Conservation (phyloP, 2,113 vertebrate genomes). For the Toxotes chatareus region DNA sequence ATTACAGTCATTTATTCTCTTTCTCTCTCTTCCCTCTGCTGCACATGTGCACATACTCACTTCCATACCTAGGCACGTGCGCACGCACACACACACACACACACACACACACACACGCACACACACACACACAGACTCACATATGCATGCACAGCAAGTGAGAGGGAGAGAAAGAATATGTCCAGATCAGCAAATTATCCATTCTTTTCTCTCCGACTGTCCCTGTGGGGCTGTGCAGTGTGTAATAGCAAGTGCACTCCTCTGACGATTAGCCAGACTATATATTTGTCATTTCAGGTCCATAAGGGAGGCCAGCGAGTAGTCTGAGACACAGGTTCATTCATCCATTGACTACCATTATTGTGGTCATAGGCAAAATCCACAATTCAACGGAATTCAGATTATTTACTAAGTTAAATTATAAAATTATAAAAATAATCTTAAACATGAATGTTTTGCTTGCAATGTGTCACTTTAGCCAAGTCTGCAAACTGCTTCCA, state of each 20-base stretch:
- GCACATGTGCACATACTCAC: conserved; percentile 35
- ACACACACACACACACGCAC: conserved; percentile 6
- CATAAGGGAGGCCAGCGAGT: conserved; percentile 47
- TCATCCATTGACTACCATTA: conserved; percentile 56
- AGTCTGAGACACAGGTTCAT: conserved; percentile 40
- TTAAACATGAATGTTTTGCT: neutral
- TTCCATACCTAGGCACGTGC: neutral
- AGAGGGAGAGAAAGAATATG: conserved; percentile 64
- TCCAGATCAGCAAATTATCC: conserved; percentile 79
- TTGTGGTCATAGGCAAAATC: conserved; percentile 13
- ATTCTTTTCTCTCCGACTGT: conserved; percentile 66
- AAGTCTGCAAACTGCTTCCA: neutral
- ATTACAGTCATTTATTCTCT: conserved; percentile 80
- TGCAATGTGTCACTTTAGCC: neutral
- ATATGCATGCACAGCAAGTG: conserved; percentile 32
- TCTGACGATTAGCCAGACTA: conserved; percentile 62
- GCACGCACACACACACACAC: neutral
- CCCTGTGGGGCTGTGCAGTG: conserved; percentile 61
- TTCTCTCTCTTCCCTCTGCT: conserved; percentile 47
- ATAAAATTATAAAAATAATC: neutral
- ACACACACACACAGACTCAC: conserved; percentile 9
- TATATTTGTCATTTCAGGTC: conserved; percentile 70
- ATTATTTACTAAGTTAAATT: conserved; percentile 18
- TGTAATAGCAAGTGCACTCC: conserved; percentile 67
- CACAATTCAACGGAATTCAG: conserved; percentile 10